phyloP scores from a whole-genome alignment of 1,140 invertebrate species.

The honey bee (Apis mellifera) region Amel_HAv3.1 CM009942.2:8024001-8024500 shows the following conservation, averaged over 20 bases:
- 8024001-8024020: conserved; percentile 78
- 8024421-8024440: conserved; percentile 55
- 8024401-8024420: conserved; percentile 67
- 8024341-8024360: background rate
- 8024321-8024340: background rate
- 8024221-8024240: background rate
- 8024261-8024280: background rate
- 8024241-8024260: background rate
- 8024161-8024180: background rate
- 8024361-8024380: background rate
- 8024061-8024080: conserved; percentile 35
- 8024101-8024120: background rate
- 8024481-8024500: conserved; percentile 72
- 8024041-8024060: conserved; percentile 80
- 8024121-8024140: background rate
- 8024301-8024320: conserved; percentile 28
- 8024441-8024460: conserved; percentile 74
- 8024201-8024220: background rate
- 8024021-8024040: conserved; percentile 80
- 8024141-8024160: background rate
- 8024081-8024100: background rate
- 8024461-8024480: conserved; percentile 70
- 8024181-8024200: background rate
- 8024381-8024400: background rate
- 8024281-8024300: background rate